A percentile compares a stretch with the other conserved stretches of the same genome.
Evolutionary conservation across 2,797 vertebrate genomes (phyloP).

Genomic region (Alauda arvensis): DNA sequence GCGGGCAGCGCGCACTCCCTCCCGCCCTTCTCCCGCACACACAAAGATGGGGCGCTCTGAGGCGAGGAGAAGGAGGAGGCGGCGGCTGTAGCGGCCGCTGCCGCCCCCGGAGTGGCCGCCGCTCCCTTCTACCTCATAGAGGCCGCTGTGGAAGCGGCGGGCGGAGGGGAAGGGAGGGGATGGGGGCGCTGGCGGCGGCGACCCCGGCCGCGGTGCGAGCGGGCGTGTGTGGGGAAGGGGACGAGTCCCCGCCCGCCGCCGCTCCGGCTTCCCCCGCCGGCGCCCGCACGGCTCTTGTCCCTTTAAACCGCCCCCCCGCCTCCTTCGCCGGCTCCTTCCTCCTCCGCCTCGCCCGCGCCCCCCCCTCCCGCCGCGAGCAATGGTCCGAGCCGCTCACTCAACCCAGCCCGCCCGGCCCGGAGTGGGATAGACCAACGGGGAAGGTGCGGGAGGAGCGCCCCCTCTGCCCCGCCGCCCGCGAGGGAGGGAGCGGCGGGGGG

Average conservation of each 20-base stretch:
- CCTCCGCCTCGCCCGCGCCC: conserved; percentile 31
- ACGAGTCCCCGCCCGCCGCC: conserved; percentile 15
- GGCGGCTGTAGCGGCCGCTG: conserved; percentile 37
- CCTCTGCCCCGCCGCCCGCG: neutral
- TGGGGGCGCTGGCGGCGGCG: neutral
- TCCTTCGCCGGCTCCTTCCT: conserved; percentile 15
- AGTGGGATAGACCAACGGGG: conserved; percentile 31
- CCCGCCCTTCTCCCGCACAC: conserved; percentile 28
- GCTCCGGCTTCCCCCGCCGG: neutral
- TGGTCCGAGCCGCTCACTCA: conserved; percentile 50
- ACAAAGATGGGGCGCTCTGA: conserved; percentile 48
- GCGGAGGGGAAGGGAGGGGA: neutral
- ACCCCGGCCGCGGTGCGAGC: conserved; percentile 5
- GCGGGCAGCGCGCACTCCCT: conserved; percentile 40
- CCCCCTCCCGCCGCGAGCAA: conserved; percentile 14
- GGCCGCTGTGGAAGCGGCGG: conserved; percentile 21
- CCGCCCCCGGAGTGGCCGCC: conserved; percentile 44
- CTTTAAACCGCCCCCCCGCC: conserved; percentile 46
- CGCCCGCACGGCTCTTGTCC: conserved; percentile 28
- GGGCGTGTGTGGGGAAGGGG: conserved; percentile 21
- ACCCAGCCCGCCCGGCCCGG: conserved; percentile 35
- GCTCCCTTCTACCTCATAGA: conserved; percentile 58
- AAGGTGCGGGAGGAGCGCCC: neutral
- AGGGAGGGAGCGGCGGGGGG: neutral
- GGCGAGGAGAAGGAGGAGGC: conserved; percentile 11